phyloP scores from a whole-genome alignment of 2,113 vertebrate species.

The Strigops habroptila region DNA sequence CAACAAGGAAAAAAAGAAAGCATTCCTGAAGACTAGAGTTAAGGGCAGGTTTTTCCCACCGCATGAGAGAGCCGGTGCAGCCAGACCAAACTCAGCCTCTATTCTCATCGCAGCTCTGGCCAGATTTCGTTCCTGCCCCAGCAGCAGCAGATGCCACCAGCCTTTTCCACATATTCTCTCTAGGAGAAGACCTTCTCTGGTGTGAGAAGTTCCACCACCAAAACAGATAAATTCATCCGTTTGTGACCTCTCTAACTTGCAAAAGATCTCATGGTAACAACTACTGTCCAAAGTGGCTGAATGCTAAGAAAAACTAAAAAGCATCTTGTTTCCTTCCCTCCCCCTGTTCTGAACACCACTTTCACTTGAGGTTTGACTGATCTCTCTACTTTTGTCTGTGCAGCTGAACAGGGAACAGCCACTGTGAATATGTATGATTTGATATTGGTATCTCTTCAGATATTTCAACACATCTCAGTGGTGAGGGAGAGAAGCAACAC shows the following conservation, averaged over 20 bases:
- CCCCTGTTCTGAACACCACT: neutral
- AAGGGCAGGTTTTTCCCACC: slow-evolving; percentile 11
- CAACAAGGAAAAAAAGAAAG: neutral
- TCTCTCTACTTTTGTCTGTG: neutral
- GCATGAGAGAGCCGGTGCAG: neutral
- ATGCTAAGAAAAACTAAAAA: neutral
- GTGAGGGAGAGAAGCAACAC: neutral
- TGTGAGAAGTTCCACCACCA: neutral
- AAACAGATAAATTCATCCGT: neutral
- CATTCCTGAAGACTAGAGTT: neutral
- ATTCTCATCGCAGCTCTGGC: neutral
- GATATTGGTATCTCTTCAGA: neutral
- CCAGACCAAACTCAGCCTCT: neutral
- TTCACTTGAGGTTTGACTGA: neutral
- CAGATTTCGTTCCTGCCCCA: neutral
- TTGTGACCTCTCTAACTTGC: neutral
- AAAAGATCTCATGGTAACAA: neutral
- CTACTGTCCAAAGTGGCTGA: neutral
- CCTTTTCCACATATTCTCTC: neutral
- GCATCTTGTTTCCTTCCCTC: neutral
- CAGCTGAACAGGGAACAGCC: neutral
- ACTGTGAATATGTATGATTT: neutral
- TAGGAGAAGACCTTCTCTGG: neutral
- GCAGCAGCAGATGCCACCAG: neutral
- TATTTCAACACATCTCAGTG: neutral